Conservation (phyloP, 2,113 vertebrate species). For the Pangasianodon hypophthalmus region DNA sequence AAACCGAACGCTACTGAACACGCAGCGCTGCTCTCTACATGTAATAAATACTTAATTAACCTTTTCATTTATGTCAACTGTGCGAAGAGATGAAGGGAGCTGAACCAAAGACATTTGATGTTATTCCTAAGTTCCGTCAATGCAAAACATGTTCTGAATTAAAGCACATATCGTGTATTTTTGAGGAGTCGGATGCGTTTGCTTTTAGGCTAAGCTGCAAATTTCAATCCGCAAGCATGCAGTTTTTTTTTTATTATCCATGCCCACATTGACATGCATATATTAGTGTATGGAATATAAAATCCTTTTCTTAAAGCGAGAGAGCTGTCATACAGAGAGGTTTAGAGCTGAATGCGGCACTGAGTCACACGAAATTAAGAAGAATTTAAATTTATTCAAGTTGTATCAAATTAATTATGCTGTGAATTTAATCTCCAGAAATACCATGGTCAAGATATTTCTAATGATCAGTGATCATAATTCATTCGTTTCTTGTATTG, state of each 20-base stretch:
- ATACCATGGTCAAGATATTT: too few relatives aligned
- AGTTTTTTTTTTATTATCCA: background rate
- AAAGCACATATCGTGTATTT: background rate
- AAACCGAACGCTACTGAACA: slow-evolving; percentile 43
- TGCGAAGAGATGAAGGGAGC: slow-evolving; percentile 4
- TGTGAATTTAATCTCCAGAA: background rate
- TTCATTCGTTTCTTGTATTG: background rate
- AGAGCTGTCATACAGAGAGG: background rate
- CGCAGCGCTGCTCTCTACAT: slow-evolving; percentile 18
- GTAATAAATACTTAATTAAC: slow-evolving; percentile 47
- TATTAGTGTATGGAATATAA: background rate
- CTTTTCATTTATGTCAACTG: slow-evolving; percentile 46
- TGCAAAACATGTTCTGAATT: background rate
- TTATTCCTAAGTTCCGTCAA: background rate
- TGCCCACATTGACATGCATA: background rate
- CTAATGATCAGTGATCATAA: background rate
- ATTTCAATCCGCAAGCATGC: background rate
- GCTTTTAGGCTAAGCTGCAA: background rate
- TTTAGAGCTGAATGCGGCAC: background rate
- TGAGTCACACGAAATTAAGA: background rate
- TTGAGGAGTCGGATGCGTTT: background rate
- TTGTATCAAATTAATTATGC: background rate
- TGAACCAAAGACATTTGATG: background rate
- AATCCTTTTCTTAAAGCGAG: background rate
- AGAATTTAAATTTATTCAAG: background rate